Conservation (phyloP, 1,140 invertebrate species). For the Ceratoteleas bidentatus region DNA sequence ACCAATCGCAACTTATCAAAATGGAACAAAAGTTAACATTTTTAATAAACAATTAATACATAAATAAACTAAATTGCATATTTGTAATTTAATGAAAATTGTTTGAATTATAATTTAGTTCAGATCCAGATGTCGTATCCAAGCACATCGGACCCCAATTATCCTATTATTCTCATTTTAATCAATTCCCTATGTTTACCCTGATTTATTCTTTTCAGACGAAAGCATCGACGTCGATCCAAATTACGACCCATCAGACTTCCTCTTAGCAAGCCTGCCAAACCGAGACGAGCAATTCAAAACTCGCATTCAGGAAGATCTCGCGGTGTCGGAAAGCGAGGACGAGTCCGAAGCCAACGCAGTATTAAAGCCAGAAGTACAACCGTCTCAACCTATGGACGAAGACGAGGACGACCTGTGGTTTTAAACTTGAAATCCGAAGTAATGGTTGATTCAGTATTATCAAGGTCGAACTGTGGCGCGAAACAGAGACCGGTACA, state of each 20-base stretch:
- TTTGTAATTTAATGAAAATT: too few species aligned
- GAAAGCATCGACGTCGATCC: conserved; percentile 91
- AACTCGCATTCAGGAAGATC: conserved; percentile 86
- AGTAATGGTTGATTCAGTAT: too few species aligned
- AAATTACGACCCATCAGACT: conserved; percentile 93
- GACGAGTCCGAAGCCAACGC: conserved; percentile 76
- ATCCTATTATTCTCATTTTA: too few species aligned
- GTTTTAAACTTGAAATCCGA: neutral
- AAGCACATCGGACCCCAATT: too few species aligned
- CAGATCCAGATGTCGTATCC: too few species aligned
- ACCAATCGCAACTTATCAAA: too few species aligned
- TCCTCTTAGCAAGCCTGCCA: conserved; percentile 84
- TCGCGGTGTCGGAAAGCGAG: conserved; percentile 90
- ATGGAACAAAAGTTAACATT: too few species aligned
- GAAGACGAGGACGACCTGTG: neutral
- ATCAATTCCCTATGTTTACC: conserved; percentile 10
- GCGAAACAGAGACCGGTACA: too few species aligned
- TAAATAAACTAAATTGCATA: too few species aligned
- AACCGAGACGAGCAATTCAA: conserved; percentile 78
- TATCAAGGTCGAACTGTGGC: too few species aligned
- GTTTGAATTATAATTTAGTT: too few species aligned
- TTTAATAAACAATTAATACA: too few species aligned
- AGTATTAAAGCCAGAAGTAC: neutral
- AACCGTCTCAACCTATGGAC: neutral
- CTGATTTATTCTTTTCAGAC: conserved; percentile 78